Evolutionary conservation across 1,140 invertebrate species (phyloP), one percentile per base, ranked within the genome.

Genomic region (Papilio helenus): DNA sequence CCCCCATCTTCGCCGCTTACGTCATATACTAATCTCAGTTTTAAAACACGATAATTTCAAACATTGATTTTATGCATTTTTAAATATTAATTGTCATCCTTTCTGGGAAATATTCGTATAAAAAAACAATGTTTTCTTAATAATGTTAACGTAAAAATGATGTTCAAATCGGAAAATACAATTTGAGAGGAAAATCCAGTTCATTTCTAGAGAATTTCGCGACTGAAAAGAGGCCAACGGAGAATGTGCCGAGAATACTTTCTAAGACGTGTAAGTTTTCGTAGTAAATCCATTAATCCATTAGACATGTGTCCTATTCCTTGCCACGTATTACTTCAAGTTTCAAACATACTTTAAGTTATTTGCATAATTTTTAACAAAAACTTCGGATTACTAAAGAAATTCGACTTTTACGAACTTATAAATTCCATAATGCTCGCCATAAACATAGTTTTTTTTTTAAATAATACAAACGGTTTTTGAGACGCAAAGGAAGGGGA

Each of bases 261-360:
- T 68, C 61, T 68, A 34, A 68, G 61, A 29, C 14, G 61, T 29
- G 61, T 29, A 68, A 68, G 61, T 68, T 68, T 34, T 68, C 61
- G 23, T 68, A 68, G 61, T 10, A 29, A 68, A 68, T 29, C 61
- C 61, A 68, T 68, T 68, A 68, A 68, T 68, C 61, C 61, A 68
- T 68, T 68, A 34, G 26, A 68, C 61, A 68, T 34, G 3, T 68
- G 61, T 68, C 61, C 26, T 68, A 34, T 68, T 68, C 12, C 61
- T 12, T 16, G 26, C 26, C 26, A 29, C 26, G 16, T 68, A 68
- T 68, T 68, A 68, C 61, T 68, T 29, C 14, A 68, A 68, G 61
- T 26, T 9, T 5, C 7, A 55, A 8, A 55, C 51, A 20, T 20
- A n/a, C 51, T 55, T 55, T 20, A 55, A 55, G 51, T 20, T 55